Base-by-base conservation (phyloP, 2,888 invertebrate species). In the Nephrocerus scutellatus region DNA sequence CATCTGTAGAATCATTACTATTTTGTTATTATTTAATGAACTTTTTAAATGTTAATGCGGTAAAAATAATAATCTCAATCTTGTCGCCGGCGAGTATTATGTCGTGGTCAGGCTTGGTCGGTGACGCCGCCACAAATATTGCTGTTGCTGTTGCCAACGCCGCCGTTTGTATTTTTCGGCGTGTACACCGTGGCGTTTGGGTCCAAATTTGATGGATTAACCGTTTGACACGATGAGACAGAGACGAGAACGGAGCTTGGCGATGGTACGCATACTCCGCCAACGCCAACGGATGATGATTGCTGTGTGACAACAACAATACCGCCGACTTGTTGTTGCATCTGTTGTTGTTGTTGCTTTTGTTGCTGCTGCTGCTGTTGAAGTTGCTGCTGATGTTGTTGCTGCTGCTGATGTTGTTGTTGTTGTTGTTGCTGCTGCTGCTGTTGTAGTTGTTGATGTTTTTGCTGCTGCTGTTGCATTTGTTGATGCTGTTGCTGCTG, bases 141-240 rank as follows among this genome's bases (percentile, higher is more conserved):
- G 48, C 32, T 43, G 45, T 26, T 57, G 52, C 48, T 49, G 50
- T 24, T 55, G 59, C 71, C 50, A 34, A 26, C 36, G 19, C 12
- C 28, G 4, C 38, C 42, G 4, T 76, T 71, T 47, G 76, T 76
- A 53, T 72, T 70, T 62, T 89, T 89, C 47, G 92, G 92, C 50
- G 89, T 91, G 72, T 92, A 92, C 52, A 85, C 86, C 48, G 83
- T 81, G 49, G 92, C 92, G 72, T 91, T 89, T 40, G 92, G 92
- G 72, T 92, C 92, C 45, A 92, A 76, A 56, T 74, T 78, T 7
- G 68, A 68, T 14, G 51, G 40, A n/a, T 57, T 15, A 29, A 20
- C 38, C 43, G 41, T 44, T 44, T 25, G 41, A 47, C 15, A 41
- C 39, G 12, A 56, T 43, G 30, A 51, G 49, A 42, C 49, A 25